Evolutionary conservation across 2,113 vertebrate species (phyloP).

Genomic region (Brachypodius melanocephalos): DNA sequence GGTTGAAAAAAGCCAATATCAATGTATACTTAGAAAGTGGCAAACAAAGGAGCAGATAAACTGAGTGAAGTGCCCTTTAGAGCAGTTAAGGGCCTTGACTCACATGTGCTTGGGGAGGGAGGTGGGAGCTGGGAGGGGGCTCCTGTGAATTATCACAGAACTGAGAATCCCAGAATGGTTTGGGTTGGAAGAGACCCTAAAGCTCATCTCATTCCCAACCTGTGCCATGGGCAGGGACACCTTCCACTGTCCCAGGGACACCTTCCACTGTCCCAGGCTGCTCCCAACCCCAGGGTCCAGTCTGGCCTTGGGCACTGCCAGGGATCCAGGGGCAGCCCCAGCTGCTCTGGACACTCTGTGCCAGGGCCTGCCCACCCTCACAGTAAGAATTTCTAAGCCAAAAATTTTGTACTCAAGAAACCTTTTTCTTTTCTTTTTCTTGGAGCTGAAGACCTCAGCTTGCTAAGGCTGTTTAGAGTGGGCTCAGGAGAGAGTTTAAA

Average conservation of each 20-base stretch:
- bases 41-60: constrained; percentile 78
- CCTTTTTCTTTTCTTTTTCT: neutral
- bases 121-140: constrained; percentile 22
- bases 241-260: neutral
- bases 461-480: neutral
- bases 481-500: neutral
- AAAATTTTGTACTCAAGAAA: constrained; percentile 21
- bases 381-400: neutral
- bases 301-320: neutral
- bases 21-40: constrained; percentile 71
- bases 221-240: neutral
- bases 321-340: neutral
- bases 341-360: neutral
- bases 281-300: neutral
- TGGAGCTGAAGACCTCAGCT: neutral
- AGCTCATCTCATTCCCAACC: neutral
- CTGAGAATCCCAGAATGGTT: neutral
- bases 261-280: neutral
- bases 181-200: neutral
- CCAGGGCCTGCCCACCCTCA: neutral
- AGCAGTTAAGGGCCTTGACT: constrained; percentile 72
- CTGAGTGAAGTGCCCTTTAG: constrained; percentile 77
- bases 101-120: constrained; percentile 54
- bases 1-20: constrained; percentile 66
- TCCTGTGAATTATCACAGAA: neutral